These are phyloP conservation scores for Atlantisia rogersi DNA, from an alignment of 2,113 vertebrate genomes.

Conservation along the genomic window DNA sequence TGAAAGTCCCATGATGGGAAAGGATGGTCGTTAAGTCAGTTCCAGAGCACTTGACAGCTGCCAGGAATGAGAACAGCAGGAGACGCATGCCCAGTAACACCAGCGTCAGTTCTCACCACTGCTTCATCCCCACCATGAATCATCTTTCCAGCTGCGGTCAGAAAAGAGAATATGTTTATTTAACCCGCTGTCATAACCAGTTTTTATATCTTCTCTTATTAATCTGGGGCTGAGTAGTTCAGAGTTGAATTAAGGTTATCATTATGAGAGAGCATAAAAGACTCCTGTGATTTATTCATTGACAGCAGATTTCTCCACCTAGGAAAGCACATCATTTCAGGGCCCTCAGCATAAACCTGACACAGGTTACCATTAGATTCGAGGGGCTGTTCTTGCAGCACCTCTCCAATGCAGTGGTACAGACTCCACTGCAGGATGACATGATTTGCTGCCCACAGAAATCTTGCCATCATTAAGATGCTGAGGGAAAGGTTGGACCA, in stretches of 20 bases:
- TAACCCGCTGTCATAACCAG: background rate
- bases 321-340: background rate
- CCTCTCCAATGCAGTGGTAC: background rate
- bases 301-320: background rate
- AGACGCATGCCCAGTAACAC: background rate
- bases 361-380: background rate
- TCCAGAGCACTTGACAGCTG: background rate
- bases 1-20: background rate
- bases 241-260: background rate
- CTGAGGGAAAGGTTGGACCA: background rate
- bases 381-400: background rate
- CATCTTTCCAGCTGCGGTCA: background rate
- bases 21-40: background rate
- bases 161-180: background rate
- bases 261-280: background rate
- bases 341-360: conserved; percentile 12
- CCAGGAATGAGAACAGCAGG: background rate
- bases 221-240: background rate
- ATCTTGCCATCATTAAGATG: background rate
- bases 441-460: background rate
- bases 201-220: background rate
- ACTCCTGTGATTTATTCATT: conserved; percentile 8
- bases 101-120: background rate
- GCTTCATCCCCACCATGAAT: background rate
- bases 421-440: background rate